Evolutionary conservation across 2,888 invertebrate genomes (phyloP), one percentile per base, ranked within the genome.

Genomic region (Eupithecia exiguata): DNA sequence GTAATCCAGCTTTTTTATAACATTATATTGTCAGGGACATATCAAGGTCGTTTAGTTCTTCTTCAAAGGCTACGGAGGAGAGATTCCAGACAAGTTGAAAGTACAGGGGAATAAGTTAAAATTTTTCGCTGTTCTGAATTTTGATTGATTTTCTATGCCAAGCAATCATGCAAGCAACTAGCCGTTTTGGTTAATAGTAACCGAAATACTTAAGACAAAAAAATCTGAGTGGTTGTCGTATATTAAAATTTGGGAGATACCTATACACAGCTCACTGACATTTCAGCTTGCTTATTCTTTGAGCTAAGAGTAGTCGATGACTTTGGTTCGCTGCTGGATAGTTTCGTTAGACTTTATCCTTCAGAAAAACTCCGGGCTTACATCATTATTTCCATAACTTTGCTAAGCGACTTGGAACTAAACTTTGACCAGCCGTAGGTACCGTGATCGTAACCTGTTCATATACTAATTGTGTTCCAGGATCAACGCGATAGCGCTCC

Each of bases 401-500:
- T 46, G 46, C 16, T 18, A 0, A 6, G 18, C 46, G 43, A 16
- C 5, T 5, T 46, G 30, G 1, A 30, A 30, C 30, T 18, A 18
- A 18, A 6, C 46, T 46, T n/a, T 6, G n/a, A n/a, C n/a, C n/a
- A 49, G 49, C 18, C 1, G n/a, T n/a, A n/a, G n/a, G 18, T 46
- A 18, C 6, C 7, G 18, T 46, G 18, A 18, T 5, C 2, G 46
- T 7, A 49, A n/a, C 7, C 7, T n/a, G 49, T n/a, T 49, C 49
- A 12, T 21, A 53, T 53, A 10, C 53, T 16, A 30, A 7, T 61
- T 4, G 0, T 25, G 18, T 66, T 66, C 66, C 86, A 95, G 94
- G 53, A 94, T 96, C 71, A 95, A 95, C 3, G 96, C 96, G 0
- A 95, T 96, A 68, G 94, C 95, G 18, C 86, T 96, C 0, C 96